Evolutionary conservation across 2,113 vertebrate genomes (phyloP), one percentile per base, ranked within the genome.

Genomic region (Trichechus manatus): DNA sequence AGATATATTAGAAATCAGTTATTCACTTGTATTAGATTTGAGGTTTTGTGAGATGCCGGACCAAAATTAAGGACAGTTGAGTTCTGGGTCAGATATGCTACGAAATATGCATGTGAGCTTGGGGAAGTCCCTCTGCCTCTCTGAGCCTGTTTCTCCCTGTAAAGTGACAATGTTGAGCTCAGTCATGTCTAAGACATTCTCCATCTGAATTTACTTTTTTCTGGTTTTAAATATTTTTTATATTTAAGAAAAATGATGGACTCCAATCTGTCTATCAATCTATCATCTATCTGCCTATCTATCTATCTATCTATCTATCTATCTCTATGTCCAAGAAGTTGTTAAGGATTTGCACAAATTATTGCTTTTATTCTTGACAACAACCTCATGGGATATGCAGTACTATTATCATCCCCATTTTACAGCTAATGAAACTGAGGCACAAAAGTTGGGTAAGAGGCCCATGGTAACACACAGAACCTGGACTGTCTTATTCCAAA

Each of bases 211-310:
- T 47, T 59, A 27, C 53, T 91, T 61, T 81, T 80, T 78, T 31
- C 66, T 70, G 23, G 14, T 66, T 96, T 90, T 42, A 92, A 85
- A 61, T 1, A 56, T 27, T 89, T 93, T 92, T 87, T 59, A 74
- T 68, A 83, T 93, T 91, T 93, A 89, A 70, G 33, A 88, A 90
- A 87, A 82, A 75, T 47, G 15, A 50, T 66, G 91, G 25, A 53
- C 25, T 88, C 8, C 33, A 77, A 39, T 95, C 47, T 75, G 22
- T 56, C 10, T 39, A 25, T 75, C 11, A 5, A 39, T 39, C 39
- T 39, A 39, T 3, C 47, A 47, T 47, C 47, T 47, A 47, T 10
- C 47, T 47, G 10, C 47, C 47, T 47, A 13, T 66, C 10, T 66
- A 66, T 29, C 9, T 66, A 31, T 17, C 53, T 56, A 10, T 11